phyloP scores from a whole-genome alignment of 2,888 invertebrate species.

The Cactoblastis cactorum region DNA sequence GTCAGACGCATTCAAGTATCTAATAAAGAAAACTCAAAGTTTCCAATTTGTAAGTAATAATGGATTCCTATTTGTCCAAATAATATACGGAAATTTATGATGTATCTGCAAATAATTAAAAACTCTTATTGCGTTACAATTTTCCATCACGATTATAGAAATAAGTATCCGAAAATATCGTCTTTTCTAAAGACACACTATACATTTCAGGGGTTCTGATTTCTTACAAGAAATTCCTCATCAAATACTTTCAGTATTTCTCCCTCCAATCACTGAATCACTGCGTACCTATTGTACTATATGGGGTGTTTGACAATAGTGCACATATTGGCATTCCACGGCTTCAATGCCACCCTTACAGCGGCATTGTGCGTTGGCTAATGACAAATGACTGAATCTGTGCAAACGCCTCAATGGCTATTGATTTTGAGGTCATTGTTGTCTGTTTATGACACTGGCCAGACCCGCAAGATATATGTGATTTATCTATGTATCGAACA shows the following conservation, averaged over 20 bases:
- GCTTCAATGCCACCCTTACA: conserved; percentile 52
- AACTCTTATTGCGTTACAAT: too few species aligned
- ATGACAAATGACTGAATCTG: conserved; percentile 67
- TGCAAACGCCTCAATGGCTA: conserved; percentile 30
- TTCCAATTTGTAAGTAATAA: too few species aligned
- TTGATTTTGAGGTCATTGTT: conserved; percentile 36
- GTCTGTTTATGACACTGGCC: not conserved
- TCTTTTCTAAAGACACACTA: not conserved
- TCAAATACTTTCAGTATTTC: not conserved
- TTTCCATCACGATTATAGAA: too few species aligned
- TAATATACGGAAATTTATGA: too few species aligned
- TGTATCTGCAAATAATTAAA: too few species aligned
- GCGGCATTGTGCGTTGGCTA: conserved; percentile 57
- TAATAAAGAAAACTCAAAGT: too few species aligned
- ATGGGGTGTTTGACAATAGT: conserved; percentile 51
- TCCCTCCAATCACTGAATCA: conserved; percentile 10
- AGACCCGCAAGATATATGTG: not conserved
- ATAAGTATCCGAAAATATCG: too few species aligned
- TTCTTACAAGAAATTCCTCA: not conserved
- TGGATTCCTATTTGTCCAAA: too few species aligned
- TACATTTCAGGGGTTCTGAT: not conserved
- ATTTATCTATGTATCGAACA: not conserved
- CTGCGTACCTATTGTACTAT: conserved; percentile 19
- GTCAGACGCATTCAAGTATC: too few species aligned
- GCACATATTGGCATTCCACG: conserved; percentile 68